A percentile compares a stretch with the other conserved stretches of the same genome.
Evolutionary conservation across 2,797 vertebrate genomes (phyloP).

Genomic region (Salarias fasciatus): DNA sequence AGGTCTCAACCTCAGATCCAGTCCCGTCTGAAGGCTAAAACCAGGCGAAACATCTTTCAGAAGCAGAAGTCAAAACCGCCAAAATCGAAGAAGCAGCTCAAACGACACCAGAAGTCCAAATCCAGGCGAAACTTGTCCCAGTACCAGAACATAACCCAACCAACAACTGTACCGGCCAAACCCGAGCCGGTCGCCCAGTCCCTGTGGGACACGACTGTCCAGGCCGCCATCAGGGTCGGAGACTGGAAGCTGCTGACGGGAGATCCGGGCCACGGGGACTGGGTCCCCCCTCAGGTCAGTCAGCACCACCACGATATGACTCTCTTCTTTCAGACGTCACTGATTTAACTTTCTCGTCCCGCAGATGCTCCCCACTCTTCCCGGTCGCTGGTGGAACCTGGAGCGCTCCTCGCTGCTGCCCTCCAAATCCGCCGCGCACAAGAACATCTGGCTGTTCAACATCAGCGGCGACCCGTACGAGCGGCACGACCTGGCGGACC

Average conservation of each 20-base stretch:
- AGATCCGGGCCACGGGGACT: constrained; percentile 94
- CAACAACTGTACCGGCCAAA: background rate
- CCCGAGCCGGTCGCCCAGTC: constrained; percentile 38
- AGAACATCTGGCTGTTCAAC: constrained; percentile 94
- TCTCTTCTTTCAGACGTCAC: too few species aligned
- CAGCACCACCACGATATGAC: too few species aligned
- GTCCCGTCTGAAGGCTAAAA: background rate
- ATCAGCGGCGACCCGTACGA: constrained; percentile 94
- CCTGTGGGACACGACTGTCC: constrained; percentile 92
- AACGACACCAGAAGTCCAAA: constrained; percentile 17
- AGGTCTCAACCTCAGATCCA: constrained; percentile 6
- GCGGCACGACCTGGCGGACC: constrained; percentile 85
- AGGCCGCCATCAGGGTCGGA: constrained; percentile 92
- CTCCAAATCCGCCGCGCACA: constrained; percentile 69
- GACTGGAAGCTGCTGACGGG: constrained; percentile 98
- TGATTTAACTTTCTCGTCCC: too few species aligned
- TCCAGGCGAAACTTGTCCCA: constrained; percentile 12
- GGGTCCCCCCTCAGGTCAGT: constrained; percentile 93
- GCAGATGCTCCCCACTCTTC: constrained; percentile 86
- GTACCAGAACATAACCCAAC: constrained; percentile 43
- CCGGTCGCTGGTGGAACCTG: constrained; percentile 95
- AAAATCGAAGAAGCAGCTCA: constrained; percentile 21
- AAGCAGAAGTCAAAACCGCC: constrained; percentile 26
- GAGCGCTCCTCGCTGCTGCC: constrained; percentile 74
- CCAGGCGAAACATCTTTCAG: constrained; percentile 17